Conservation (phyloP, 2,113 vertebrate genomes). For the Platichthys flesus region DNA sequence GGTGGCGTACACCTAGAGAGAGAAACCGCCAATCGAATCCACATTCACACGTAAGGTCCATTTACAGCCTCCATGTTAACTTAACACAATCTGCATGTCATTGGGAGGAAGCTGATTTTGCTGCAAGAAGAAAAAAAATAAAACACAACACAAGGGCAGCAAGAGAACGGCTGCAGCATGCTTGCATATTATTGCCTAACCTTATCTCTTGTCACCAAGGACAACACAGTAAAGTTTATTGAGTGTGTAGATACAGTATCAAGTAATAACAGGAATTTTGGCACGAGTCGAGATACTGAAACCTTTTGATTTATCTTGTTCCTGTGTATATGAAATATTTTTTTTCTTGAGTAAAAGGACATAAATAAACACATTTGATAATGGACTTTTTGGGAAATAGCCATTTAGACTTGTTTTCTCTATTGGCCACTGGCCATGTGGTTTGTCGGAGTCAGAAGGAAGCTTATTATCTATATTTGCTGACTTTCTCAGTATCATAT, state of each 20-base stretch:
- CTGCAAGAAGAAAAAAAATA: neutral
- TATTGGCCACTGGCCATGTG: neutral
- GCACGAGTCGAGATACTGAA: no score
- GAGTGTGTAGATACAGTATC: no score
- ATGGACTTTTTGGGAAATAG: neutral
- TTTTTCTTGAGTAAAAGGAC: no score
- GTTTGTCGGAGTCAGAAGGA: neutral
- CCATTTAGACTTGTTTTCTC: neutral
- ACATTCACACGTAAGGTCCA: no score
- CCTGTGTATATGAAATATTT: no score
- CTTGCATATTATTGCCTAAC: slow-evolving; percentile 1
- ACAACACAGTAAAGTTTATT: neutral
- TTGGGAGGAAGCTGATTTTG: no score
- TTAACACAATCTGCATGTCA: no score
- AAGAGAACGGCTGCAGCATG: slow-evolving; percentile 11
- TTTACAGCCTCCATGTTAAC: no score
- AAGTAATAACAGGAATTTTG: no score
- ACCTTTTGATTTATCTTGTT: neutral
- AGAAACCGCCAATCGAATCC: no score
- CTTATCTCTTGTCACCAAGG: neutral
- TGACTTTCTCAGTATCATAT: no score
- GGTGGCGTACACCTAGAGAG: no score
- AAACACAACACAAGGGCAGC: neutral
- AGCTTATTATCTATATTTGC: neutral
- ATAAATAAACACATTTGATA: neutral